phyloP scores from a whole-genome alignment of 2,113 vertebrate species.

The Emberiza fucata region DNA sequence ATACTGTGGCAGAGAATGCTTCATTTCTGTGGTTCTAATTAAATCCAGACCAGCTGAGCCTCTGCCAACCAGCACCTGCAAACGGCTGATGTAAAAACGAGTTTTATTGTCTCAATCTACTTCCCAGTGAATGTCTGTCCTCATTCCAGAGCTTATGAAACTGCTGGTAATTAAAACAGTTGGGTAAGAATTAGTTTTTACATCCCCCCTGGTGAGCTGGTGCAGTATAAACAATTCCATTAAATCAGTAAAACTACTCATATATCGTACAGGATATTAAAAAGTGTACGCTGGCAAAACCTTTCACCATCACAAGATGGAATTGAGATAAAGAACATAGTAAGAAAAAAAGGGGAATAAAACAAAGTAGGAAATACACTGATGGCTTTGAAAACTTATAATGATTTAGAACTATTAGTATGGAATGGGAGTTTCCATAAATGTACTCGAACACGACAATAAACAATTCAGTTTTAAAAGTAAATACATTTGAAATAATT shows the following conservation, averaged over 20 bases:
- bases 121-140: neutral
- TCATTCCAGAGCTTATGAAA: neutral
- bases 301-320: neutral
- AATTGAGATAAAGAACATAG: neutral
- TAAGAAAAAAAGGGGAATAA: neutral
- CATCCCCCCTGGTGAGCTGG: neutral
- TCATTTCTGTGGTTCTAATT: neutral
- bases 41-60: neutral
- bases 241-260: neutral
- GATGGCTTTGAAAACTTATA: neutral
- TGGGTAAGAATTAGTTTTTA: neutral
- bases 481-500: neutral
- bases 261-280: neutral
- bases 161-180: neutral
- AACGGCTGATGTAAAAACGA: rapidly evolving
- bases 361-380: neutral
- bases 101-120: neutral
- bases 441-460: rapidly evolving
- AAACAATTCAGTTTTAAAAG: neutral
- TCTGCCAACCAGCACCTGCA: neutral
- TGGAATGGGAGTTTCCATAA: neutral
- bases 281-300: neutral
- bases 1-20: neutral
- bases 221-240: neutral
- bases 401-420: neutral